phyloP scores from a whole-genome alignment of 1,140 invertebrate species.

The Carposina sasakii region DNA sequence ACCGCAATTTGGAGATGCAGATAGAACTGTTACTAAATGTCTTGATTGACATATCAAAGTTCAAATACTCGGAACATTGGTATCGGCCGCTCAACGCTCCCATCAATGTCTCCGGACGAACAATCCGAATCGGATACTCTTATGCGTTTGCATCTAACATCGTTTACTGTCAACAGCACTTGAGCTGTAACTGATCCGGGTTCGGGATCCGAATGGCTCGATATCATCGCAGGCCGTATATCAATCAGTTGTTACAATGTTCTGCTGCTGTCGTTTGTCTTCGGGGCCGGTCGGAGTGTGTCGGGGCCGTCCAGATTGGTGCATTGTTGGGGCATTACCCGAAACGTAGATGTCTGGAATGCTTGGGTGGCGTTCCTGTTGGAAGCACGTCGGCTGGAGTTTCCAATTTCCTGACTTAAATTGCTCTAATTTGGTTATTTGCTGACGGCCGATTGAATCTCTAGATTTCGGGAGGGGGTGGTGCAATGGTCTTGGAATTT shows the following conservation, averaged over 20 bases:
- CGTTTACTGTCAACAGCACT: slow-evolving; percentile 63
- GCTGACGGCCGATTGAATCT: slow-evolving; percentile 63
- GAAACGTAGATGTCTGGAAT: slow-evolving; percentile 67
- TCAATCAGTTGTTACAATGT: slow-evolving; percentile 70
- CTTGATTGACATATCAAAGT: too few relatives aligned
- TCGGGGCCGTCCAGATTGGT: slow-evolving; percentile 67
- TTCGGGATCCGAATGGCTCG: slow-evolving; percentile 63
- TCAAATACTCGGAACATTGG: too few relatives aligned
- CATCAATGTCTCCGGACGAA: too few relatives aligned
- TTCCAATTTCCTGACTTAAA: slow-evolving; percentile 72
- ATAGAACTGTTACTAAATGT: too few relatives aligned
- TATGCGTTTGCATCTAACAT: too few relatives aligned
- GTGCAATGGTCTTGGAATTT: too few relatives aligned
- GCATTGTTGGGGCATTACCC: slow-evolving; percentile 69
- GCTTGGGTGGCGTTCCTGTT: slow-evolving; percentile 48
- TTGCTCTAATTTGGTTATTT: slow-evolving; percentile 71
- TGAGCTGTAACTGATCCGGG: slow-evolving; percentile 63
- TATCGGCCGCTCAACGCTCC: too few relatives aligned
- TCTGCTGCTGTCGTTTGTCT: slow-evolving; percentile 69
- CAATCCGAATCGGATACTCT: too few relatives aligned
- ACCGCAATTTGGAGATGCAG: too few relatives aligned
- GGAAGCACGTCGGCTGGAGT: slow-evolving; percentile 59
- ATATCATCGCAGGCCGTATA: slow-evolving; percentile 65
- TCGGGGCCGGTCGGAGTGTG: slow-evolving; percentile 58
- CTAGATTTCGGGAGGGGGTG: too few relatives aligned